Base-by-base conservation (phyloP, 2,797 vertebrate genomes). In the Typhlichthys eigenmanni region DNA sequence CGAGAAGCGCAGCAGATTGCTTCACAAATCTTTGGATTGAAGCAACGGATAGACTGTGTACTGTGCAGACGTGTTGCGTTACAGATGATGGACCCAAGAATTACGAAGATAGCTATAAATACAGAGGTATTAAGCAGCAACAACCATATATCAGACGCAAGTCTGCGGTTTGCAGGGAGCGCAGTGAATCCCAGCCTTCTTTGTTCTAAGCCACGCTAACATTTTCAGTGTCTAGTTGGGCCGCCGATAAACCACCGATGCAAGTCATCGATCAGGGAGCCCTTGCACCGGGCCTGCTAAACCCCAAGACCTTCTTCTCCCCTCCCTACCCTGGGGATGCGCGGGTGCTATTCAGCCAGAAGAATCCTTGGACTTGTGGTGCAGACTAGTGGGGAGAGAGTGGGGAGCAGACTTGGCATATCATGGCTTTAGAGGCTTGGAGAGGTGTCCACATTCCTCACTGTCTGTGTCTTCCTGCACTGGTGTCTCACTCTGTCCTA, bases 311-410 rank as follows among this genome's bases (percentile, higher is more conserved):
- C 12, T 61, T 14, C 16, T 51, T n/a, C 17, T 51, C 50, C 50
- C 17, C 50, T 17, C 49, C 49, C 6, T 7, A 51, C 34, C 34
- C 34, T 38, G 49, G 17, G 71, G 62, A 60, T 60, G 67, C 77
- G 71, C 77, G 81, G 84, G 83, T 79, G 73, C 62, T 76, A 74
- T 68, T 73, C 71, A 78, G 78, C 77, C 64, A 56, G 74, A 83
- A 76, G 76, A 89, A 90, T 88, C 67, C 75, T 86, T 58, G 0
- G 63, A 72, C 66, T 81, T 87, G 83, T 52, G 88, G 87, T 88
- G 61, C 58, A 82, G 80, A 85, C 64, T 1, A 69, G 71, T 67
- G 66, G 72, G 78, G 34, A 38, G 34, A 38, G 34, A 68, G 76
- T 81, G 80, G 79, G 70, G 56, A 73, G 83, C 79, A 83, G 78